A percentile compares a stretch with the other conserved stretches of the same genome.
These are phyloP conservation scores for Crenichthys baileyi DNA, from an alignment of 2,797 vertebrate species.

Conservation along the genomic window DNA sequence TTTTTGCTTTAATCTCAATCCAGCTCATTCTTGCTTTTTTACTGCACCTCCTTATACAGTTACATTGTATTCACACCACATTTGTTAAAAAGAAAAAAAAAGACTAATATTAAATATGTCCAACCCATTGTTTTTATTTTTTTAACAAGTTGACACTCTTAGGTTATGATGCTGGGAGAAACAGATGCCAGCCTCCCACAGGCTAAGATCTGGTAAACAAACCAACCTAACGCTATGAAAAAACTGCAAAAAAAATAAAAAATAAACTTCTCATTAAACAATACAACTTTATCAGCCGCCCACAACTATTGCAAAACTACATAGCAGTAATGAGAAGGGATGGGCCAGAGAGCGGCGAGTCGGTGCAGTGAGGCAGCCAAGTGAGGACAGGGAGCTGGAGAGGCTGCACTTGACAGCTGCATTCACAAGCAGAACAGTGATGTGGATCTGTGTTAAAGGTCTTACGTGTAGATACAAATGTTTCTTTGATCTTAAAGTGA, in stretches of 20 bases:
- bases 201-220: constrained; percentile 67
- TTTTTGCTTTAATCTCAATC: not conserved
- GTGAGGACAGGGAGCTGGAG: constrained; percentile 8
- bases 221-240: constrained; percentile 55
- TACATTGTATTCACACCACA: not conserved
- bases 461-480: constrained; percentile 1
- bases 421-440: constrained; percentile 12
- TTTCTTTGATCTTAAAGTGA: constrained; percentile 9
- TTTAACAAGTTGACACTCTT: constrained; percentile 64
- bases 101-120: constrained; percentile 39
- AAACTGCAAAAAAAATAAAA: constrained; percentile 6
- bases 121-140: constrained; percentile 35
- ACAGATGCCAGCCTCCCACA: constrained; percentile 79
- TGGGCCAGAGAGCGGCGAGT: constrained; percentile 30
- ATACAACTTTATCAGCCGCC: constrained; percentile 70
- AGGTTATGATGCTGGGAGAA: constrained; percentile 69
- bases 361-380: constrained; percentile 23
- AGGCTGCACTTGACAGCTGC: constrained; percentile 6
- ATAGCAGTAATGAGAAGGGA: constrained; percentile 35
- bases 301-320: constrained; percentile 51
- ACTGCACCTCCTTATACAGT: not conserved
- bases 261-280: constrained; percentile 67
- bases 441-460: not conserved
- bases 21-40: not conserved
- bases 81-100: constrained; percentile 7